phyloP scores from a whole-genome alignment of 2,888 invertebrate genomes.

The Tanypteryx hageni region DNA sequence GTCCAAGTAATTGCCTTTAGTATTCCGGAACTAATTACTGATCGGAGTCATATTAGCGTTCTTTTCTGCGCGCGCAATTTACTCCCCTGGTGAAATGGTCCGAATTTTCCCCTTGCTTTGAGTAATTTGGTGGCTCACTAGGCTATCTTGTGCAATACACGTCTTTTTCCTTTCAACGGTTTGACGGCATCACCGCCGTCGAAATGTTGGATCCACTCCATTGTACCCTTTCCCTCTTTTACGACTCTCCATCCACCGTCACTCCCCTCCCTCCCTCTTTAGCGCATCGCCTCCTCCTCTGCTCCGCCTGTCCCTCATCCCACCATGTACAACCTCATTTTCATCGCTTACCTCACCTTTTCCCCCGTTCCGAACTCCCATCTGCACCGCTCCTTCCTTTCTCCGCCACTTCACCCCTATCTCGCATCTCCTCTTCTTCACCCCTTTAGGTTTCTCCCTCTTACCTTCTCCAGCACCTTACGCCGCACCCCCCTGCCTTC shows the following conservation, averaged over 20 bases:
- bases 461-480: background rate
- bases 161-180: constrained; percentile 26
- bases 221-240: background rate
- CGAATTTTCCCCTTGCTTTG: background rate
- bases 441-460: background rate
- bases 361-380: background rate
- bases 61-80: too few relatives aligned
- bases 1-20: too few relatives aligned
- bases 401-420: too few relatives aligned
- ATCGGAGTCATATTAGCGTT: too few relatives aligned
- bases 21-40: too few relatives aligned
- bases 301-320: background rate
- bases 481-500: background rate
- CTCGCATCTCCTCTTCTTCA: background rate
- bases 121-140: background rate
- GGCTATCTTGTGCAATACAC: background rate
- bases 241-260: background rate
- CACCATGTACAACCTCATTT: constrained; percentile 2
- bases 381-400: background rate
- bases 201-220: constrained; percentile 35
- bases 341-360: constrained; percentile 11
- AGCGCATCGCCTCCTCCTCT: background rate
- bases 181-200: constrained; percentile 27
- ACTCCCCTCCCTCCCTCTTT: background rate
- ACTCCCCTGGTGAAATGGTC: too few relatives aligned